Evolutionary conservation across 2,888 invertebrate genomes (phyloP).

Genomic region (Eulithis prunata): DNA sequence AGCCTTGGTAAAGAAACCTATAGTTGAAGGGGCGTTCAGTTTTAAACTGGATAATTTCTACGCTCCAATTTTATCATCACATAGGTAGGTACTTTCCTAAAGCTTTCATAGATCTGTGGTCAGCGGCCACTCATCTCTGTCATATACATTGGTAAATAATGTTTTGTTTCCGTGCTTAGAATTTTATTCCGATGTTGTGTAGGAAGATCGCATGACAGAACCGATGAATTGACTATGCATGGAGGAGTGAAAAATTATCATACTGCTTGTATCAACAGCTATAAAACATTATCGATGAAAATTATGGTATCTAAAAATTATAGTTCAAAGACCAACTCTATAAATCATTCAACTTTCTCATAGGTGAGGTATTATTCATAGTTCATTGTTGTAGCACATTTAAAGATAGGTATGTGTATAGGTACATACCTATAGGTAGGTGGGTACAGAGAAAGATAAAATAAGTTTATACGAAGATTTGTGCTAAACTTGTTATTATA

Average conservation of each 20-base stretch:
- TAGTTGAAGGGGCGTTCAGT: too few species aligned
- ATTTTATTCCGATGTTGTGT: conserved; percentile 29
- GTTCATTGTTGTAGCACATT: too few species aligned
- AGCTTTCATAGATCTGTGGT: conserved; percentile 21
- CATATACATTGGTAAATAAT: conserved; percentile 32
- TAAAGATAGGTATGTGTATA: too few species aligned
- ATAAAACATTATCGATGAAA: conserved; percentile 2
- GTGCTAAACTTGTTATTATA: background rate
- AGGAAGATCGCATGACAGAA: conserved; percentile 37
- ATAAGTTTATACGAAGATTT: background rate
- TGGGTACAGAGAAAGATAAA: too few species aligned
- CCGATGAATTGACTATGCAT: conserved; percentile 36
- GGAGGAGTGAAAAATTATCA: conserved; percentile 33
- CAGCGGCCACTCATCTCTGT: conserved; percentile 24
- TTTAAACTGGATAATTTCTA: too few species aligned
- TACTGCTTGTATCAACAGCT: conserved; percentile 25
- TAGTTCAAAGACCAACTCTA: background rate
- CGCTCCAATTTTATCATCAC: background rate
- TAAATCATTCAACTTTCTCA: background rate
- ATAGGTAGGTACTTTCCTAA: background rate
- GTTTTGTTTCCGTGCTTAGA: conserved; percentile 37
- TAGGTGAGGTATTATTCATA: too few species aligned
- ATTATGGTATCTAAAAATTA: background rate
- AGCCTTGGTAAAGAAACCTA: too few species aligned
- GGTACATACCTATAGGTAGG: too few species aligned